phyloP scores from a whole-genome alignment of 2,113 vertebrate genomes.

The Sinocyclocheilus anophthalmus region DNA sequence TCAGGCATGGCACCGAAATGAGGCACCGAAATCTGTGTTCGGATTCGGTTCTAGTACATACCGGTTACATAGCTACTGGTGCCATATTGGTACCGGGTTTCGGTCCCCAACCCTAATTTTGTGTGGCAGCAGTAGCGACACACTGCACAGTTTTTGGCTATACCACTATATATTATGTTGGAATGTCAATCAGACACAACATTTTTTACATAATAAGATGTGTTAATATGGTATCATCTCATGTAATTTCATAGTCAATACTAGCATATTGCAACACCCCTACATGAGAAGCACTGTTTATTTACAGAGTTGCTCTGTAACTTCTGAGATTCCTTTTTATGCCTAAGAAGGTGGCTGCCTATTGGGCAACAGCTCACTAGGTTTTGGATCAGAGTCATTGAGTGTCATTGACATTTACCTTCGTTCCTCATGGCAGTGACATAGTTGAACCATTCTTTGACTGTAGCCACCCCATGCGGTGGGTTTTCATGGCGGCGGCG shows the following conservation, averaged over 20 bases:
- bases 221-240: no score
- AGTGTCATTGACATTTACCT: constrained; percentile 76
- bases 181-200: no score
- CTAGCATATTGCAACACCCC: background rate
- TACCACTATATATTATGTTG: background rate
- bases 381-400: background rate
- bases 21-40: no score
- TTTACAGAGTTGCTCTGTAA: background rate
- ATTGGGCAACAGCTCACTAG: background rate
- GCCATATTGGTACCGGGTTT: no score
- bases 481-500: constrained; percentile 96
- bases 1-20: no score
- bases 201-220: no score
- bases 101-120: background rate
- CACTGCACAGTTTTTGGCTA: background rate
- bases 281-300: background rate
- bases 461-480: constrained; percentile 93
- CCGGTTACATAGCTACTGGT: no score
- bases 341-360: background rate
- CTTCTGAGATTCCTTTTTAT: background rate
- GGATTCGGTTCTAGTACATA: no score
- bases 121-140: background rate
- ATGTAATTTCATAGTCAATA: background rate
- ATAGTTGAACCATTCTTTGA: constrained; percentile 98
- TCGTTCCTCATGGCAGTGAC: constrained; percentile 97